Conservation (phyloP, 2,888 invertebrate species). For the Metallyticus violacea region DNA sequence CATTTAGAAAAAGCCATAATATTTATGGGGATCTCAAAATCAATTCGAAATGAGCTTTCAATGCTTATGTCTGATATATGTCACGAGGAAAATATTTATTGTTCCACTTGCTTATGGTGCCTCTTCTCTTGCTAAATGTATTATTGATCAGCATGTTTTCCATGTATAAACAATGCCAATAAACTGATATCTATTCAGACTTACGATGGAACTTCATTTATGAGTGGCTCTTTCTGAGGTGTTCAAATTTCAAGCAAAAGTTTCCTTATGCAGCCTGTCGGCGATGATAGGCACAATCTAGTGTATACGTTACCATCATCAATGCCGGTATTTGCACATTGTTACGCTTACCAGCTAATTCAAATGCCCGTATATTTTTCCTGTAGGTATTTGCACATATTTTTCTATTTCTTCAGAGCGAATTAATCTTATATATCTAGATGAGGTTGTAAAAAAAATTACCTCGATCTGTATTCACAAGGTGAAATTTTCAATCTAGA, state of each 20-base stretch:
- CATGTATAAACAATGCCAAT: slow-evolving; percentile 16
- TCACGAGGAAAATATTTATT: slow-evolving; percentile 37
- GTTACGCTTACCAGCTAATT: slow-evolving; percentile 37
- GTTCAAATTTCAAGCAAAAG: slow-evolving; percentile 38
- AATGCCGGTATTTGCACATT: too few species aligned
- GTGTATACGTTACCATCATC: too few species aligned
- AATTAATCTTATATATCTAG: slow-evolving; percentile 33
- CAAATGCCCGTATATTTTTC: slow-evolving; percentile 40
- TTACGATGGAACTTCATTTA: slow-evolving; percentile 39
- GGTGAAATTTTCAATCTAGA: slow-evolving; percentile 34
- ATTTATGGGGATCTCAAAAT: slow-evolving; percentile 40
- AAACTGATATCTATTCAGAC: slow-evolving; percentile 40
- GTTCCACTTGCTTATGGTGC: slow-evolving; percentile 33
- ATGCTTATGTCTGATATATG: slow-evolving; percentile 40
- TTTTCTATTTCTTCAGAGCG: slow-evolving; percentile 37
- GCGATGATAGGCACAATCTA: too few species aligned
- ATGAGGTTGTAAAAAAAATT: slow-evolving; percentile 33
- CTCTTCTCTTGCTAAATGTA: slow-evolving; percentile 25
- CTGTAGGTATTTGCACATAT: slow-evolving; percentile 38
- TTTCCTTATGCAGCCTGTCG: slow-evolving; percentile 36
- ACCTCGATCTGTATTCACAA: slow-evolving; percentile 23
- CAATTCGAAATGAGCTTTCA: slow-evolving; percentile 41
- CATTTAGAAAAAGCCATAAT: slow-evolving; percentile 37
- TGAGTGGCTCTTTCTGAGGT: slow-evolving; percentile 36
- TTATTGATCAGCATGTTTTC: slow-evolving; percentile 31